Evolutionary conservation across 1,140 invertebrate species (phyloP).

Genomic region (Bombus pascuorum): DNA sequence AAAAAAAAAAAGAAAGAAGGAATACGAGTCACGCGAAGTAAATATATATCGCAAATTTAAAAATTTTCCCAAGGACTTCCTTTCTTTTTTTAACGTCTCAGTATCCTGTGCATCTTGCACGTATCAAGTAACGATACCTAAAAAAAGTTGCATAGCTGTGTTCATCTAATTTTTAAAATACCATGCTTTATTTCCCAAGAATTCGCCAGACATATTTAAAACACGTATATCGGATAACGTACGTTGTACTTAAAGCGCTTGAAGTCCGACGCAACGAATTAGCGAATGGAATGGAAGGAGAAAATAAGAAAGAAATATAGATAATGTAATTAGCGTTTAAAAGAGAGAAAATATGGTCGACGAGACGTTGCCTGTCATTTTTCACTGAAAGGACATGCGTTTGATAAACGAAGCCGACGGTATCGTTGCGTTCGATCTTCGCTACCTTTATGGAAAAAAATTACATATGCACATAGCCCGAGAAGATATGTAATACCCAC

Average conservation of each 20-base stretch:
- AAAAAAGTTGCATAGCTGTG: not conserved
- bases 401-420: not conserved
- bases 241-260: not conserved
- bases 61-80: not conserved
- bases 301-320: not conserved
- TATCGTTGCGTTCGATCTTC: conserved; percentile 3
- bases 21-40: not conserved
- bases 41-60: not conserved
- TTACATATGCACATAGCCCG: not conserved
- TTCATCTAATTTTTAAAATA: not conserved
- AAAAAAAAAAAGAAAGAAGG: not conserved
- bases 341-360: not conserved
- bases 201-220: not conserved
- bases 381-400: not conserved
- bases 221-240: not conserved
- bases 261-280: not conserved
- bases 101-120: not conserved
- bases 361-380: not conserved
- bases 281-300: not conserved
- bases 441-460: conserved; percentile 10
- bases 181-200: not conserved
- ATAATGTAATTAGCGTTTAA: not conserved
- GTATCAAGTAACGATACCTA: not conserved
- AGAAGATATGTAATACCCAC: not conserved
- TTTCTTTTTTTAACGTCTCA: not conserved